Evolutionary conservation across 2,797 vertebrate species (phyloP).

Genomic region (Paramormyrops hopkinsi): DNA sequence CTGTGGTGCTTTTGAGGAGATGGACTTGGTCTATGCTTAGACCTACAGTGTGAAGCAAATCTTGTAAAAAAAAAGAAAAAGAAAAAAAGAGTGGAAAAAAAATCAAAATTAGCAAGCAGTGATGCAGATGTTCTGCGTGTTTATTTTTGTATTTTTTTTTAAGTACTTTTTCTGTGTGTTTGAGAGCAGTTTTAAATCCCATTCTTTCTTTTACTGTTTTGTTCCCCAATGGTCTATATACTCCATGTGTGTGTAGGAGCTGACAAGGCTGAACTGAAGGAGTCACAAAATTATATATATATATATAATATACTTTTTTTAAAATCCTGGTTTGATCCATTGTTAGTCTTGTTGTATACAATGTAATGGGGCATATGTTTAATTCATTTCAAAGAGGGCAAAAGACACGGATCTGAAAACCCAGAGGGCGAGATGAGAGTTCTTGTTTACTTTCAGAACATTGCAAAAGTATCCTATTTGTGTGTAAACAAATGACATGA

Average conservation of each 20-base stretch:
- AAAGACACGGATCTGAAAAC: constrained; percentile 56
- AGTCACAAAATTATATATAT: constrained; percentile 39
- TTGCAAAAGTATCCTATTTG: constrained; percentile 45
- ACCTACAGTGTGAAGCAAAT: constrained; percentile 49
- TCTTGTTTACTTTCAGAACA: constrained; percentile 57
- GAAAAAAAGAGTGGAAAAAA: constrained; percentile 20
- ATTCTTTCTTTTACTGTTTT: constrained; percentile 19
- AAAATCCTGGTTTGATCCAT: constrained; percentile 45
- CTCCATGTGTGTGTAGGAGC: constrained; percentile 51
- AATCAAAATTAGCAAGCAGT: constrained; percentile 61
- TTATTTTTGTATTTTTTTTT: constrained; percentile 77
- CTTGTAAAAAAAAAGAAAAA: constrained; percentile 40
- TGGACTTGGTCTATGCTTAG: constrained; percentile 58
- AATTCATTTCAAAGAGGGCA: constrained; percentile 57
- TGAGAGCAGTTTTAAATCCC: constrained; percentile 59
- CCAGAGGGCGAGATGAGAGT: constrained; percentile 47
- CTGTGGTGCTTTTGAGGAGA: constrained; percentile 52
- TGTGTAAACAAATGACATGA: constrained; percentile 56
- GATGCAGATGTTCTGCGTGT: constrained; percentile 67
- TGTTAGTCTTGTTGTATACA: constrained; percentile 54
- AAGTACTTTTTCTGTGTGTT: constrained; percentile 58
- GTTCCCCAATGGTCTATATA: constrained; percentile 52
- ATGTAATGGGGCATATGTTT: constrained; percentile 45
- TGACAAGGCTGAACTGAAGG: constrained; percentile 48
- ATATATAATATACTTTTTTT: constrained; percentile 18